These are phyloP conservation scores for Malthinus flaveolus DNA, from an alignment of 2,888 invertebrate genomes.

Conservation along the genomic window DNA sequence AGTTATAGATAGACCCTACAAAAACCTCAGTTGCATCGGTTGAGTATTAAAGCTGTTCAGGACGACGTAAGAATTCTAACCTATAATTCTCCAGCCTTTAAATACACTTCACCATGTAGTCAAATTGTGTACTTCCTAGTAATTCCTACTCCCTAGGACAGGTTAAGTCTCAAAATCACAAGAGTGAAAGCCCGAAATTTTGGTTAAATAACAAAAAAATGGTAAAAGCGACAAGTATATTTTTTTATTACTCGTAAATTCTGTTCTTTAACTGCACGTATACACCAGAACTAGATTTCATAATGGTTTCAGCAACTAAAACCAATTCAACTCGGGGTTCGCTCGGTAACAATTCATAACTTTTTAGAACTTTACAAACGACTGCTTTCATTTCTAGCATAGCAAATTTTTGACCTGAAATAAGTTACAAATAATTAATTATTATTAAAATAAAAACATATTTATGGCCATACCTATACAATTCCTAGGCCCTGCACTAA, in stretches of 20 bases:
- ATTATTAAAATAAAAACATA: neutral
- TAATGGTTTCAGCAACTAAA: slow-evolving; percentile 54
- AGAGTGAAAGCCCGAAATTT: no score
- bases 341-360: slow-evolving; percentile 48
- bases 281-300: slow-evolving; percentile 57
- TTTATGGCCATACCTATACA: slow-evolving; percentile 57
- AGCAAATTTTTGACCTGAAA: slow-evolving; percentile 52
- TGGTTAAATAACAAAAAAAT: no score
- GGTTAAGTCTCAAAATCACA: no score
- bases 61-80: no score
- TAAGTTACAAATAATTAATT: neutral
- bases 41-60: no score
- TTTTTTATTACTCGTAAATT: neutral
- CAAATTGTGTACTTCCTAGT: no score
- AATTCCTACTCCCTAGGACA: no score
- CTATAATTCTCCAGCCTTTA: no score
- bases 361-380: slow-evolving; percentile 56
- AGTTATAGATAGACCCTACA: no score
- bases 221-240: no score
- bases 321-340: slow-evolving; percentile 49
- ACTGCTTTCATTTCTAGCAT: slow-evolving; percentile 59
- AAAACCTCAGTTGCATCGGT: no score
- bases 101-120: no score
- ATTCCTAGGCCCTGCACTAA: slow-evolving; percentile 66
- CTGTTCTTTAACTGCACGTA: neutral